Evolutionary conservation across 1,140 invertebrate species (phyloP).

Genomic region (Nasonia longicornis): DNA sequence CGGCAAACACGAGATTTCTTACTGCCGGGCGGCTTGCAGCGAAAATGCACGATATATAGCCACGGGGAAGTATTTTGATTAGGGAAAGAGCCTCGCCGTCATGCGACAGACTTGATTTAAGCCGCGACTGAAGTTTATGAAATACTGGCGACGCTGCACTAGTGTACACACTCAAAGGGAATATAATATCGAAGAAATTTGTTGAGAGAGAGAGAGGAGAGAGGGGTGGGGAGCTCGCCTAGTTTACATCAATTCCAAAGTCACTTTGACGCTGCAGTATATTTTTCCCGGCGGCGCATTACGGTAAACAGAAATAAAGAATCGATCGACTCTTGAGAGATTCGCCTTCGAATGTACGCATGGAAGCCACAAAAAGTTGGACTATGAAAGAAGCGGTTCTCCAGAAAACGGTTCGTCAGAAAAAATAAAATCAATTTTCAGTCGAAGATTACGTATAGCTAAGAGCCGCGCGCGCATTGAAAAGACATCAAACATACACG

Average conservation of each 20-base stretch:
- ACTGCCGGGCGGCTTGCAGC: background rate
- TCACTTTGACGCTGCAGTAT: slow-evolving; percentile 33
- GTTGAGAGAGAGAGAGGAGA: background rate
- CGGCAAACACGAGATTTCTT: slow-evolving; percentile 3
- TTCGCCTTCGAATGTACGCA: background rate
- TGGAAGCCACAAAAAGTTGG: background rate
- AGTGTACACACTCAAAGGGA: slow-evolving; percentile 22
- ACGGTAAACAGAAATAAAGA: slow-evolving; percentile 29
- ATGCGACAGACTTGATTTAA: slow-evolving; percentile 28
- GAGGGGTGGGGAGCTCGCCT: background rate
- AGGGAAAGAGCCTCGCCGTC: background rate
- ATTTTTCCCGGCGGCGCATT: slow-evolving; percentile 11
- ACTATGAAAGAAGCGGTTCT: background rate
- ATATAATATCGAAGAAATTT: slow-evolving; percentile 31
- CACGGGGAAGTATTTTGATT: slow-evolving; percentile 32
- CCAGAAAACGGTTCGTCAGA: background rate
- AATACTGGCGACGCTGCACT: slow-evolving; percentile 3
- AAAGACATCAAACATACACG: too few relatives aligned
- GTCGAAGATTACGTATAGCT: too few relatives aligned
- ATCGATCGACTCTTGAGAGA: slow-evolving; percentile 30
- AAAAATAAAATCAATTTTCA: too few relatives aligned
- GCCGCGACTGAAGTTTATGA: slow-evolving; percentile 33
- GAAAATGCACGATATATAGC: background rate
- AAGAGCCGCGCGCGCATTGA: too few relatives aligned
- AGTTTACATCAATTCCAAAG: slow-evolving; percentile 37